Base-by-base conservation (phyloP, 2,797 vertebrate genomes). In the Aeoliscus strigatus region DNA sequence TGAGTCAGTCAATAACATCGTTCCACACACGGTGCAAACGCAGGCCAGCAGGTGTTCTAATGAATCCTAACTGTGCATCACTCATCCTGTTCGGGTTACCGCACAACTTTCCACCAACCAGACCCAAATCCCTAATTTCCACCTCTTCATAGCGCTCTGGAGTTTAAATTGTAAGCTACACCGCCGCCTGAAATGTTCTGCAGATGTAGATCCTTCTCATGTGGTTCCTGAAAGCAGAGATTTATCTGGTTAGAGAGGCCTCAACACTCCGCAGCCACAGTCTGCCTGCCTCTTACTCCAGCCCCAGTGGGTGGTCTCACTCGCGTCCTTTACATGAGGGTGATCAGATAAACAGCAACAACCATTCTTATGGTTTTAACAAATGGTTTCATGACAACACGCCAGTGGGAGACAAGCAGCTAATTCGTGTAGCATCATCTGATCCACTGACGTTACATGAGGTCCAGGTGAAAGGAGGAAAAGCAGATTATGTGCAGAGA, bases 181-280 rank as follows among this genome's bases (percentile, higher is more conserved):
- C 75, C 55, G 46, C 72, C 52, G 66, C 70, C 69, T 79, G 75
- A 85, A 87, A 88, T 84, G 82, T 82, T 83, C 62, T 79, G 82
- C 87, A 89, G 86, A 86, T 89, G 87, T 81, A 47, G 60, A 30
- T 39, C 66, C 68, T 39, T 87, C 81, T 88, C 60, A 86, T 88
- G 88, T 87, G 88, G 86, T 79, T 83, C 66, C 86, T 84, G 81
- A 87, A 87, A 88, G 86, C 81, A 70, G 79, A 85, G 77, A 77
- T 78, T 79, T 87, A 84, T 87, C 86, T 85, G 84, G 82, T 82
- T 76, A 71, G 74, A 80, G 73, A 77, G 80, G 80, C 63, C 75
- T 80, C 27, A 48, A 63, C 80, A 74, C 73, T 75, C 59, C 75
- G 67, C 48, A 60, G 73, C 80, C 70, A 30, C 75, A 73, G 69